Evolutionary conservation across 1,140 invertebrate genomes (phyloP).

Genomic region (Macrobrachium rosenbergii): DNA sequence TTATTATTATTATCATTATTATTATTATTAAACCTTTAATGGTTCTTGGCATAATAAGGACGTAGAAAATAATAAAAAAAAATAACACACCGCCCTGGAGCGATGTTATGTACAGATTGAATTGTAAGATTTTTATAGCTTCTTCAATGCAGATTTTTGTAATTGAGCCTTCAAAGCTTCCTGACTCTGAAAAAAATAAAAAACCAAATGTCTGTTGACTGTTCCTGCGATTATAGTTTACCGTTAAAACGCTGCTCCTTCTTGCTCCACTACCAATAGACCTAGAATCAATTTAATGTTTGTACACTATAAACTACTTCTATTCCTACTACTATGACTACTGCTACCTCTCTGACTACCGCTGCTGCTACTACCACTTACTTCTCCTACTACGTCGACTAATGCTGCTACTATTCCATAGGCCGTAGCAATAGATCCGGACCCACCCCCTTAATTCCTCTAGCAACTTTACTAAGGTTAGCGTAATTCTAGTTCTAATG

Average conservation of each 20-base stretch:
- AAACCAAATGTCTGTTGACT: conserved; percentile 51
- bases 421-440: conserved; percentile 45
- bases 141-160: conserved; percentile 23
- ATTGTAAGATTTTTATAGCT: conserved; percentile 45
- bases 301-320: conserved; percentile 32
- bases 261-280: conserved; percentile 45
- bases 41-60: conserved; percentile 2
- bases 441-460: conserved; percentile 8
- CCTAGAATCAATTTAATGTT: conserved; percentile 56
- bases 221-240: conserved; percentile 59
- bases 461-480: conserved; percentile 36
- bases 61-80: background rate
- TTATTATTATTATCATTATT: conserved; percentile 47
- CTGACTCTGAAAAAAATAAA: conserved; percentile 10
- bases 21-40: conserved; percentile 32
- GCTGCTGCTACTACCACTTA: conserved; percentile 18
- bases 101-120: conserved; percentile 53
- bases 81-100: background rate
- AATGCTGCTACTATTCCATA: conserved; percentile 32
- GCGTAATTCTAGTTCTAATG: conserved; percentile 32
- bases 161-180: conserved; percentile 58
- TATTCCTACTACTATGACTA: conserved; percentile 15
- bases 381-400: conserved; percentile 33
- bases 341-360: conserved; percentile 13
- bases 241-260: conserved; percentile 46